Evolutionary conservation across 1,140 invertebrate species (phyloP), one percentile per base, ranked within the genome.

Genomic region (Dendroctonus ponderosae): DNA sequence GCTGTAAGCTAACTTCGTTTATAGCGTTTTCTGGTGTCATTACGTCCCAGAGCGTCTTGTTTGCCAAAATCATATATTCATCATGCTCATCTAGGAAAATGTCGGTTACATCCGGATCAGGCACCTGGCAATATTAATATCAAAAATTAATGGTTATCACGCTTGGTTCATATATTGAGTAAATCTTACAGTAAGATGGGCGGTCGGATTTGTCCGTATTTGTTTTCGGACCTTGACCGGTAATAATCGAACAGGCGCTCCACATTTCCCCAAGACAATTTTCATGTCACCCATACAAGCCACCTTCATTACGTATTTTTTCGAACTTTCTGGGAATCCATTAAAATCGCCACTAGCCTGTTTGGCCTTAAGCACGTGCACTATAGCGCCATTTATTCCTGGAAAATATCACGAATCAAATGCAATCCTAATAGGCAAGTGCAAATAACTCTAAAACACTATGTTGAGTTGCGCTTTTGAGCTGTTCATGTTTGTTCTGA

Each of bases 61-160:
- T 93, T 0, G 85, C 90, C 62, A 93, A 82, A 65, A 93, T 88
- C 62, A 93, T 81, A 74, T 90, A 92, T 76, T 93, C 90, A 72
- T 92, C 90, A 56, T 90, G 85, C 71, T 92, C 90, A 70, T 90
- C 87, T 2, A 93, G 79, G 3, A 83, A 81, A 4, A 91, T 84
- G 79, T 92, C 89, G 9, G 90, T 83, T 0, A 89, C 81, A 61
- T 87, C 85, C 0, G 91, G 91, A 79, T 93, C 90, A 2, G 87
- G 87, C 26, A 68, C 50, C 66, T 67, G 46, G 6, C 54, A 40
- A 41, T 50, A 12, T 8, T 53, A 12, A 53, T 41, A n/a, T 46
- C 5, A 12, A 12, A 14, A 46, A 14, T 3, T 44, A 7, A 46
- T 12, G 5, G 1, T 43, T n/a, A 7, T 46, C 9, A 26, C 26